Percentiles rank a stretch among this genome's conserved stretches.
These are phyloP conservation scores for Erebia aethiops DNA, from an alignment of 2,888 invertebrate species.

Conservation along the genomic window DNA sequence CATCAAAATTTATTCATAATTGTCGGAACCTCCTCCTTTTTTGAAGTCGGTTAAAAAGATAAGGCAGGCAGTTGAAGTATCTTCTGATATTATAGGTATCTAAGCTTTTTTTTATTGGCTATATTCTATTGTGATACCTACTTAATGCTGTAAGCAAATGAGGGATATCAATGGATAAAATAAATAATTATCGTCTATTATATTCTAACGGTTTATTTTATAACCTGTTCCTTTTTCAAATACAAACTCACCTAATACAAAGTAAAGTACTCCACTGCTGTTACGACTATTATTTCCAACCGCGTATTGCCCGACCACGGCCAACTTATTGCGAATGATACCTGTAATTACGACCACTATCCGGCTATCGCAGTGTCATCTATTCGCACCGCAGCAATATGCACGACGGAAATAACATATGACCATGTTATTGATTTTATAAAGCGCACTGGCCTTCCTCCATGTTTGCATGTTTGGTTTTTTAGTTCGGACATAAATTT, in stretches of 20 bases:
- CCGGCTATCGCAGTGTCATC: conserved; percentile 68
- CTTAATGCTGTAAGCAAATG: no score
- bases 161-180: not conserved
- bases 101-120: no score
- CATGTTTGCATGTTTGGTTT: conserved; percentile 36
- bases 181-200: no score
- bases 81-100: no score
- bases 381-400: conserved; percentile 56
- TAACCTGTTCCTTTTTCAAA: conserved; percentile 7
- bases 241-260: conserved; percentile 4
- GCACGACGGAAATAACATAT: conserved; percentile 68
- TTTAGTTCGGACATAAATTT: conserved; percentile 24
- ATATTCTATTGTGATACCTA: no score
- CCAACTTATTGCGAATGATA: conserved; percentile 77
- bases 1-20: no score
- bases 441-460: conserved; percentile 51
- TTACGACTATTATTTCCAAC: conserved; percentile 17
- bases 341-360: conserved; percentile 73
- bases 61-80: no score
- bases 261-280: not conserved
- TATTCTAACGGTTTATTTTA: not conserved
- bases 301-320: conserved; percentile 22
- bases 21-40: no score
- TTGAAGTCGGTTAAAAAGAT: no score
- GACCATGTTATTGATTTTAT: conserved; percentile 73